Percentiles rank a stretch among this genome's conserved stretches.
These are phyloP conservation scores for Nasonia oneida DNA, from an alignment of 2,888 invertebrate species.

Conservation along the genomic window DNA sequence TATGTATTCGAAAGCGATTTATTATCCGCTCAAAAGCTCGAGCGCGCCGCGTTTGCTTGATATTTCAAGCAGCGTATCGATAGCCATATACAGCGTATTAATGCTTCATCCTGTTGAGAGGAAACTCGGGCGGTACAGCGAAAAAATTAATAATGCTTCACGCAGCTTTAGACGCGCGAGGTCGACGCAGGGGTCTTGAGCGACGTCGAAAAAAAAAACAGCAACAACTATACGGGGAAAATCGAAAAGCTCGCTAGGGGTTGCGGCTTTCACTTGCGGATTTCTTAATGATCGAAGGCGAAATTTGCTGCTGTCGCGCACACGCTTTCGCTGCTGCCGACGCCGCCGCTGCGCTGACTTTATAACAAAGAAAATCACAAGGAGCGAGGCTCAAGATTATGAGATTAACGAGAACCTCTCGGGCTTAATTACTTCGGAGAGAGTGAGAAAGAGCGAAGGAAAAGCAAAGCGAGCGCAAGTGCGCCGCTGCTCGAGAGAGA, in stretches of 20 bases:
- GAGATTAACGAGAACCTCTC: slow-evolving; percentile 46
- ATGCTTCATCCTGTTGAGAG: neutral
- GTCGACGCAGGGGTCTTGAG: neutral
- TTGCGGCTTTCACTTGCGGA: slow-evolving; percentile 16
- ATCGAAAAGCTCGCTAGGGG: neutral
- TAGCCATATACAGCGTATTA: too few species aligned
- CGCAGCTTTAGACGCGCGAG: neutral
- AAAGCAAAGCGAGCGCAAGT: neutral
- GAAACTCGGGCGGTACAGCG: neutral
- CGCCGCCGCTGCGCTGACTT: slow-evolving; percentile 13
- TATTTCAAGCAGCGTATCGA: neutral
- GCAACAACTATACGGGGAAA: neutral
- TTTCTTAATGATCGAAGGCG: slow-evolving; percentile 68
- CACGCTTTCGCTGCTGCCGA: slow-evolving; percentile 50
- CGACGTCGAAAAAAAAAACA: neutral
- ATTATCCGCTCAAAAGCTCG: neutral
- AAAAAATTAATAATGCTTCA: neutral
- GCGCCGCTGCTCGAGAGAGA: neutral
- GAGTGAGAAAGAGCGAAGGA: slow-evolving; percentile 18
- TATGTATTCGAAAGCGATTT: neutral
- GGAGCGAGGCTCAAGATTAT: slow-evolving; percentile 44
- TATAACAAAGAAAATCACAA: slow-evolving; percentile 52
- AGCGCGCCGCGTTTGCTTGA: neutral
- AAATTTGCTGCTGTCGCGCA: slow-evolving; percentile 68
- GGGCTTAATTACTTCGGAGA: slow-evolving; percentile 44